These are phyloP conservation scores for Chloroclysta siterata DNA, from an alignment of 2,888 invertebrate genomes.

Conservation along the genomic window DNA sequence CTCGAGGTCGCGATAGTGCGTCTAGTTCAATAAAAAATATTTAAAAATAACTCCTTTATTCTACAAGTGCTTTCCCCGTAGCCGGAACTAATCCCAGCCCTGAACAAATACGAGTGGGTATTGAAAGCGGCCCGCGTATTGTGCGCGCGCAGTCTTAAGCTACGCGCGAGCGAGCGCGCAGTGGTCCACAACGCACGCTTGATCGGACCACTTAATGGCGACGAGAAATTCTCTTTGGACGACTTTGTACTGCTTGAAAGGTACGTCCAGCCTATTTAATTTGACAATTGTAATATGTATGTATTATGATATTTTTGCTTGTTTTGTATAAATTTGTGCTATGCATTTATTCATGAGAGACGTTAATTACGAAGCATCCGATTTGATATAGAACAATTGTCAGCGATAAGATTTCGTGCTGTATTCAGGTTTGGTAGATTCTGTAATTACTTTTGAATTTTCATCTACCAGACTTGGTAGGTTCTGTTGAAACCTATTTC, in stretches of 20 bases:
- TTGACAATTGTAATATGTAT: no score
- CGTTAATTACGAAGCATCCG: no score
- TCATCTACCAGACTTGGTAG: no score
- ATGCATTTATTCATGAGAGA: no score
- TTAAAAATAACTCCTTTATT: neutral
- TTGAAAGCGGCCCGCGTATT: conserved; percentile 88
- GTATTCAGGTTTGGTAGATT: no score
- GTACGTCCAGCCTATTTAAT: conserved; percentile 46
- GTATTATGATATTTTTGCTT: no score
- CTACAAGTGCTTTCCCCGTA: conserved; percentile 41
- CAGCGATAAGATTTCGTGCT: no score
- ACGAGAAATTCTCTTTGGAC: conserved; percentile 92
- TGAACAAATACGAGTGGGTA: conserved; percentile 87
- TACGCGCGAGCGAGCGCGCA: conserved; percentile 88
- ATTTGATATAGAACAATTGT: no score
- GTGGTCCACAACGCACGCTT: conserved; percentile 95
- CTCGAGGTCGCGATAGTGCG: no score
- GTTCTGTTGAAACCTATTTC: neutral
- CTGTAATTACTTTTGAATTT: no score
- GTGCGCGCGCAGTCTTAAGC: conserved; percentile 88
- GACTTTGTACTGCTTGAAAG: conserved; percentile 96
- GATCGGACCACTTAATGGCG: conserved; percentile 91
- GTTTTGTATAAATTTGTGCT: no score
- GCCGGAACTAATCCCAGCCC: conserved; percentile 81
- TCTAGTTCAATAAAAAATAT: no score